These are phyloP conservation scores for Anableps anableps DNA, from an alignment of 2,797 vertebrate species.

Conservation along the genomic window DNA sequence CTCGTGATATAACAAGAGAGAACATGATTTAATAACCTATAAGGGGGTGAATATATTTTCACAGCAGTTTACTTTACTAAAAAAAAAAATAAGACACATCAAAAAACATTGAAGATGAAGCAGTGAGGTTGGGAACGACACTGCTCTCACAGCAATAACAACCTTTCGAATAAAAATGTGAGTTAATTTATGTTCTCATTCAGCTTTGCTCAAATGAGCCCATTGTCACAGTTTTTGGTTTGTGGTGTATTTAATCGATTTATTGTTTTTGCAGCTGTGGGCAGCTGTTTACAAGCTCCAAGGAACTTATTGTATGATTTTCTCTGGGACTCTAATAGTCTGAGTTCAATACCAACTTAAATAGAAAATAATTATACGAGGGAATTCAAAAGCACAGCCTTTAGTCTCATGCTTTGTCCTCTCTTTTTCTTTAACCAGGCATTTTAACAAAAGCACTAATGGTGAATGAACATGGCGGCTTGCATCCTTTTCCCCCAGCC, in stretches of 20 bases:
- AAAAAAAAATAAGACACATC: not conserved
- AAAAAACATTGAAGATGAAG: not conserved
- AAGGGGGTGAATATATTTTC: not conserved
- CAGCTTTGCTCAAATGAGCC: conserved; percentile 11
- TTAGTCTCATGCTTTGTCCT: conserved; percentile 18
- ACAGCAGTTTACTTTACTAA: not conserved
- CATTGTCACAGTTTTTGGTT: conserved; percentile 1
- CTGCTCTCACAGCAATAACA: not conserved
- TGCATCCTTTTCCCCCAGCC: conserved; percentile 22
- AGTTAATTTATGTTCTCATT: conserved; percentile 22
- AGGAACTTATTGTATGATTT: not conserved
- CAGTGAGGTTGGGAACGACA: not conserved
- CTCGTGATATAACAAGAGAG: no score
- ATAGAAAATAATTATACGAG: not conserved
- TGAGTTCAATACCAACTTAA: not conserved
- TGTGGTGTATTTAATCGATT: not conserved
- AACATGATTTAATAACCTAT: no score
- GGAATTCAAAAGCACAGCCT: conserved; percentile 12
- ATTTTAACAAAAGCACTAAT: conserved; percentile 52
- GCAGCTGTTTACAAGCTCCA: conserved; percentile 4
- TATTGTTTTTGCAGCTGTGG: not conserved
- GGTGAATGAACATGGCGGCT: conserved; percentile 36
- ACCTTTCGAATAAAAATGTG: conserved; percentile 18
- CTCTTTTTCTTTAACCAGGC: conserved; percentile 24
- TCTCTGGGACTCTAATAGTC: not conserved